Evolutionary conservation across 2,113 vertebrate species (phyloP).

Genomic region (Plecotus auritus): DNA sequence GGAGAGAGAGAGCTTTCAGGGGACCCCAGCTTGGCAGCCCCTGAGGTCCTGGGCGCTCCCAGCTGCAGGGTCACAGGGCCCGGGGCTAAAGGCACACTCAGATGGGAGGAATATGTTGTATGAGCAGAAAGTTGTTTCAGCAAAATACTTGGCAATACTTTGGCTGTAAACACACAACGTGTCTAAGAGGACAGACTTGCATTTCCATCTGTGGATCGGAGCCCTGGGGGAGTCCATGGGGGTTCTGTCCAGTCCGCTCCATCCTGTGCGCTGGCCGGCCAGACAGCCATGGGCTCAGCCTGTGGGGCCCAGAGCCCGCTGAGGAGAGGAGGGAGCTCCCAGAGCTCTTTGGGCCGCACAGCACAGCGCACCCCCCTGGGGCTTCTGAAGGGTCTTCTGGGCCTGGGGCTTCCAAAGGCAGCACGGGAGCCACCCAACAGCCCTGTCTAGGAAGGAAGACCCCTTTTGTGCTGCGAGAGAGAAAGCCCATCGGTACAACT

Average conservation of each 20-base stretch:
- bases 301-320: not conserved
- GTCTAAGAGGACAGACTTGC: not conserved
- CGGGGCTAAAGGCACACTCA: not conserved
- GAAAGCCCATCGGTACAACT: not conserved
- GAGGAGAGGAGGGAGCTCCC: not conserved
- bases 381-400: not conserved
- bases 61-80: not conserved
- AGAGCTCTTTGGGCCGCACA: too few species aligned
- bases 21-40: constrained; percentile 58
- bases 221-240: accelerated
- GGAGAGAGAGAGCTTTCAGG: constrained; percentile 89
- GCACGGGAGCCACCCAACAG: not conserved
- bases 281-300: not conserved
- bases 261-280: not conserved
- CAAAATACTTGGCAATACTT: accelerated
- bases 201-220: too few species aligned
- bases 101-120: accelerated
- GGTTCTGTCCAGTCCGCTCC: not conserved
- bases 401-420: not conserved
- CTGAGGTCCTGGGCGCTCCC: not conserved
- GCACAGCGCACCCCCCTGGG: not conserved
- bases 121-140: not conserved
- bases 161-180: accelerated
- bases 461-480: too few species aligned
- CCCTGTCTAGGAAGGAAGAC: not conserved